A percentile compares a stretch with the other conserved stretches of the same genome.
Conservation (phyloP, 2,113 vertebrate species). For the Eleginops maclovinus region DNA sequence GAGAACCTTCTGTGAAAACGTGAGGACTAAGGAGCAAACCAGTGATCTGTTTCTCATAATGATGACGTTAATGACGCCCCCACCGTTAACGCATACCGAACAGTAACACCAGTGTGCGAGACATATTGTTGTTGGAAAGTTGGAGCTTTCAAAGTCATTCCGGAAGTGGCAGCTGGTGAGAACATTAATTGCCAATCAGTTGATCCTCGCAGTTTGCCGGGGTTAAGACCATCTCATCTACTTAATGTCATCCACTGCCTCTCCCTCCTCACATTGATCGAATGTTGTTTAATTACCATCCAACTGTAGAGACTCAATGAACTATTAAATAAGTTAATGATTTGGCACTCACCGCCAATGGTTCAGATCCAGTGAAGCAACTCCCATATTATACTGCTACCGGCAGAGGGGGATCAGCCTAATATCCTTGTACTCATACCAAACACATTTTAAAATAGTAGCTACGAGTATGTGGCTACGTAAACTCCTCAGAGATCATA, state of each 20-base stretch:
- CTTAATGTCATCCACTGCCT: conserved; percentile 67
- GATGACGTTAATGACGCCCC: neutral
- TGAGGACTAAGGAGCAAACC: neutral
- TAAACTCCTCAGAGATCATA: conserved; percentile 41
- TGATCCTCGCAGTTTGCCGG: conserved; percentile 68
- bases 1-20: neutral
- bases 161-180: conserved; percentile 51
- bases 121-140: conserved; percentile 25
- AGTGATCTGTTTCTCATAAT: neutral
- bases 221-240: conserved; percentile 75
- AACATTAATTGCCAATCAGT: conserved; percentile 74
- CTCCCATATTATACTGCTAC: conserved; percentile 52
- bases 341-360: conserved; percentile 69
- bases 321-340: conserved; percentile 81
- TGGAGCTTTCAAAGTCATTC: conserved; percentile 62
- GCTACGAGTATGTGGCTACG: neutral
- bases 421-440: conserved; percentile 5
- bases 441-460: conserved; percentile 34
- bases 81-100: neutral
- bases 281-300: conserved; percentile 79
- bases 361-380: conserved; percentile 51
- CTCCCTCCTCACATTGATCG: conserved; percentile 57
- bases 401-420: conserved; percentile 39
- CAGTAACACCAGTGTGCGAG: neutral
- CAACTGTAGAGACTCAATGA: conserved; percentile 78